These are phyloP conservation scores for Synergus laeviventris DNA, from an alignment of 2,888 invertebrate species.

Conservation along the genomic window DNA sequence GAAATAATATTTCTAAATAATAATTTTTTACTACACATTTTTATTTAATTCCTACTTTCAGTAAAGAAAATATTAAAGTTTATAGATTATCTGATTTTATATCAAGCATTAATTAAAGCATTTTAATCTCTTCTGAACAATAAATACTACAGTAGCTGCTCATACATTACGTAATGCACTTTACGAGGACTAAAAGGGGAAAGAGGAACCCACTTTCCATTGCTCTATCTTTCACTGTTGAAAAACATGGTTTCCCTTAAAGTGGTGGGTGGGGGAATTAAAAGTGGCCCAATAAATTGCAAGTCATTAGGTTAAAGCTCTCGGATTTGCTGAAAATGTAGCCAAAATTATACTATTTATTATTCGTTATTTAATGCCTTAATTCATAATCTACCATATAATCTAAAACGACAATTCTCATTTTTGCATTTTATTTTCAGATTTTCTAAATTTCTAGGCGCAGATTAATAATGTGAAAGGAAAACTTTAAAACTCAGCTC, in stretches of 20 bases:
- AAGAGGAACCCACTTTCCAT: constrained; percentile 2
- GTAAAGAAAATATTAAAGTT: background rate
- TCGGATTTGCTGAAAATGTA: background rate
- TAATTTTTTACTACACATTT: background rate
- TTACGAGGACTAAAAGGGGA: background rate
- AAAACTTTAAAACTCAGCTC: background rate
- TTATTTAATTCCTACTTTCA: background rate
- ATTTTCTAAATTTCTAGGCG: too few species aligned
- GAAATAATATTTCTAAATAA: background rate
- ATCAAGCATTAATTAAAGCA: background rate
- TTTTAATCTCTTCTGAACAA: constrained; percentile 17
- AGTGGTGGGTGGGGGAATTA: background rate
- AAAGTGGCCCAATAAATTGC: constrained; percentile 17
- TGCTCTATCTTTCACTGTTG: background rate
- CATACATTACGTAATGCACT: constrained; percentile 32
- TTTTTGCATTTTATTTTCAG: too few species aligned
- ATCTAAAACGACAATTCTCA: too few species aligned
- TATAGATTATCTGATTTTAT: background rate
- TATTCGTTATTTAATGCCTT: too few species aligned
- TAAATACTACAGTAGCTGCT: constrained; percentile 11
- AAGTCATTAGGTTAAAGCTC: background rate
- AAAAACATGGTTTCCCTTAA: background rate
- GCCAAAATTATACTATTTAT: background rate
- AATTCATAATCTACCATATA: background rate
- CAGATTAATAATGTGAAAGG: background rate